phyloP scores from a whole-genome alignment of 2,113 vertebrate genomes.

The Odocoileus virginianus region DNA sequence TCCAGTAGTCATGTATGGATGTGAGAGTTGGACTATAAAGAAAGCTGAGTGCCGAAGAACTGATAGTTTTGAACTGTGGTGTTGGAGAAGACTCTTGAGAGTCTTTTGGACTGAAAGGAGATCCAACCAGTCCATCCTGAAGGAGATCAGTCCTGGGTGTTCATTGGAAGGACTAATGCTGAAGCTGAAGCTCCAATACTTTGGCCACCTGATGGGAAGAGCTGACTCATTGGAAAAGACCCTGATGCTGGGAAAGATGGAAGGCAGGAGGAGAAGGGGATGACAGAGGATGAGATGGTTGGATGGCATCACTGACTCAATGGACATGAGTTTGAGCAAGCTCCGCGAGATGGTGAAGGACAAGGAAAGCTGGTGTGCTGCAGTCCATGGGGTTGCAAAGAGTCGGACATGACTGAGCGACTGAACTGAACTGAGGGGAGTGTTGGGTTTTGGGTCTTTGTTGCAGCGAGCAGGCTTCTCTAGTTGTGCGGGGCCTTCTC shows the following conservation, averaged over 20 bases:
- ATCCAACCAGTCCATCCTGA: not conserved
- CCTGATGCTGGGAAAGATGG: not conserved
- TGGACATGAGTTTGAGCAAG: not conserved
- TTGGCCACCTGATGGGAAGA: not conserved
- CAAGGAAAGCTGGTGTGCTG: not conserved
- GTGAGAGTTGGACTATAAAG: not conserved
- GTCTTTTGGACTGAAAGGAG: not conserved
- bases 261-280: not conserved
- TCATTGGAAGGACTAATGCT: not conserved
- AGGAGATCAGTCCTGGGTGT: not conserved
- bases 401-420: accelerated
- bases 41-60: not conserved
- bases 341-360: not conserved
- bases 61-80: not conserved
- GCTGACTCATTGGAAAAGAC: not conserved
- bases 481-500: accelerated
- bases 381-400: not conserved
- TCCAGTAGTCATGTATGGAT: not conserved
- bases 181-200: not conserved
- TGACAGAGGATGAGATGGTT: not conserved
- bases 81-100: not conserved
- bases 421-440: not conserved
- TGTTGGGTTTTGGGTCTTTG: not conserved
- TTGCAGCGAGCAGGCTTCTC: not conserved
- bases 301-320: not conserved